Conservation (phyloP, 2,797 vertebrate genomes). For the Brotula barbata region DNA sequence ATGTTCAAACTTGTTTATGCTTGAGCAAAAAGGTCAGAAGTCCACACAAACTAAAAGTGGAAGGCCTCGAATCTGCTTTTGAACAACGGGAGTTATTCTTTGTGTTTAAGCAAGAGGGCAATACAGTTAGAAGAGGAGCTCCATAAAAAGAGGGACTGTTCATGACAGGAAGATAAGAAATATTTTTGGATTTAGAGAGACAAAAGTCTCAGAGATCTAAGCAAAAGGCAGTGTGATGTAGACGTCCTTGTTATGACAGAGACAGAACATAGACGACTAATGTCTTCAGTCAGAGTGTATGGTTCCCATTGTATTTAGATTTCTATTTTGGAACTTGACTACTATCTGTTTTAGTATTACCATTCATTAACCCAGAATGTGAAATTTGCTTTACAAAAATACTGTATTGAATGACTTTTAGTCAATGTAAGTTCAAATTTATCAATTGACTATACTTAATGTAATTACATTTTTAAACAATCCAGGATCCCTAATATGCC, state of each 20-base stretch:
- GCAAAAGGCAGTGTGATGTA: background rate
- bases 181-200: slow-evolving; percentile 16
- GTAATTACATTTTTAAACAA: no score
- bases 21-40: slow-evolving; percentile 71
- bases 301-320: no score
- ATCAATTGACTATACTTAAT: no score
- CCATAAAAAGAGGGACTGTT: slow-evolving; percentile 22
- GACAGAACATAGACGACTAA: slow-evolving; percentile 22
- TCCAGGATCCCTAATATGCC: no score
- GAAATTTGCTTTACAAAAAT: no score
- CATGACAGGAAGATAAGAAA: slow-evolving; percentile 39
- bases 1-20: slow-evolving; percentile 78
- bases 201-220: slow-evolving; percentile 15
- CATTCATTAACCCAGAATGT: no score
- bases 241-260: slow-evolving; percentile 3
- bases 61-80: slow-evolving; percentile 53
- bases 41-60: slow-evolving; percentile 56
- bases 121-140: slow-evolving; percentile 57
- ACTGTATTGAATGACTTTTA: no score
- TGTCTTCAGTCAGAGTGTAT: background rate
- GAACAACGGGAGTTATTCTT: slow-evolving; percentile 61
- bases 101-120: slow-evolving; percentile 45
- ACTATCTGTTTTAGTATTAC: no score
- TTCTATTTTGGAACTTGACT: no score
- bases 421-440: no score